Percentiles rank a stretch among this genome's conserved stretches.
phyloP scores from a whole-genome alignment of 2,113 vertebrate genomes.

The Taurulus bubalis region DNA sequence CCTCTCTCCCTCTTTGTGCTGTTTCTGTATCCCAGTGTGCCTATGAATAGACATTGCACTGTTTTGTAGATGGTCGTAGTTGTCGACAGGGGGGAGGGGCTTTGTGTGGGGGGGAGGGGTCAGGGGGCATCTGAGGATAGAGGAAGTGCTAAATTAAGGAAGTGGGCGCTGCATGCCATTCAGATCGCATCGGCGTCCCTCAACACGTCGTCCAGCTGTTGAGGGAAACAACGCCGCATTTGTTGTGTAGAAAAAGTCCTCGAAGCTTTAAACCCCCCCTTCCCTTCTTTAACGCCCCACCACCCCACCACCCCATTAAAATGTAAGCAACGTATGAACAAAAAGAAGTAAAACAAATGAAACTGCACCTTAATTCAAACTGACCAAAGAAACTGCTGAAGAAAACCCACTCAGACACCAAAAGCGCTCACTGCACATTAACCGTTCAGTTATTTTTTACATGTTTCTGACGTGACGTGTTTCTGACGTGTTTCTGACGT shows the following conservation, averaged over 20 bases:
- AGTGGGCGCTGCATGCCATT: conserved; percentile 53
- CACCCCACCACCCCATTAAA: conserved; percentile 27
- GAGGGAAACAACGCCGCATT: conserved; percentile 13
- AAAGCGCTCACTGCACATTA: too few species aligned
- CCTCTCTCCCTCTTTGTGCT: conserved; percentile 67
- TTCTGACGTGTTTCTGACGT: too few species aligned
- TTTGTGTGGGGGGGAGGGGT: conserved; percentile 68
- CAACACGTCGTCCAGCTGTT: conserved; percentile 20
- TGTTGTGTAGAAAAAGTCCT: conserved; percentile 37
- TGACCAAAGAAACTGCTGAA: conserved; percentile 77
- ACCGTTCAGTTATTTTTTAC: too few species aligned
- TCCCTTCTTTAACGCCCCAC: conserved; percentile 1
- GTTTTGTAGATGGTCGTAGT: conserved; percentile 80
- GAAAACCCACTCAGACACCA: too few species aligned
- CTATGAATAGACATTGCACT: conserved; percentile 85
- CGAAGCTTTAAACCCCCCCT: conserved; percentile 45
- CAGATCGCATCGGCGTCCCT: conserved; percentile 17
- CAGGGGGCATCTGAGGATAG: conserved; percentile 68
- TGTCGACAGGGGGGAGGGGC: conserved; percentile 48
- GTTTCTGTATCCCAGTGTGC: conserved; percentile 81
- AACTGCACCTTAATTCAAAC: conserved; percentile 76
- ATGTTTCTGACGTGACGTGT: too few species aligned
- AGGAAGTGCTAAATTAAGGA: conserved; percentile 62
- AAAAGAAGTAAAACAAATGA: neutral
- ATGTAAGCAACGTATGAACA: conserved; percentile 8